Evolutionary conservation across 2,888 invertebrate genomes (phyloP).

Genomic region (Drosophila basisetae): DNA sequence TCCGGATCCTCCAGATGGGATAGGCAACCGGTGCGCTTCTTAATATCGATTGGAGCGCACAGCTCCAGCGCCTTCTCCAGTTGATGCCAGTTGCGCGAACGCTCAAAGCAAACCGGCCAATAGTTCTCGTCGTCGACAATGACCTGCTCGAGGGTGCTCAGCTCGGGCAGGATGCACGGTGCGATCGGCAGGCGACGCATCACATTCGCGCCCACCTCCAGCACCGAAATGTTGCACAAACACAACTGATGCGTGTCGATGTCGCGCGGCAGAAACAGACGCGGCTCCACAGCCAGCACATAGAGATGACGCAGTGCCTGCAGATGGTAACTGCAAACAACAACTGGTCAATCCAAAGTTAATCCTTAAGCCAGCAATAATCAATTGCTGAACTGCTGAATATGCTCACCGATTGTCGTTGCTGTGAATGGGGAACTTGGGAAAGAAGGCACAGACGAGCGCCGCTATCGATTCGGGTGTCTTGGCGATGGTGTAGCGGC

Average conservation of each 20-base stretch:
- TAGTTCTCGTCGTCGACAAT: slow-evolving; percentile 93
- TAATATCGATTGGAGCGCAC: slow-evolving; percentile 92
- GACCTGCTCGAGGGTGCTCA: slow-evolving; percentile 90
- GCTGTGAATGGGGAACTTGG: slow-evolving; percentile 98
- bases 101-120: slow-evolving; percentile 94
- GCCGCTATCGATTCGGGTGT: slow-evolving; percentile 95
- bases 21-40: slow-evolving; percentile 95
- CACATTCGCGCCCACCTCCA: slow-evolving; percentile 86
- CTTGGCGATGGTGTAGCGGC: slow-evolving; percentile 93
- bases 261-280: slow-evolving; percentile 94
- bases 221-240: slow-evolving; percentile 90
- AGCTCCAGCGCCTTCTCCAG: slow-evolving; percentile 90
- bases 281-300: slow-evolving; percentile 96
- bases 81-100: slow-evolving; percentile 93
- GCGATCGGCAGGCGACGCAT: slow-evolving; percentile 88
- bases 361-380: neutral
- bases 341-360: neutral
- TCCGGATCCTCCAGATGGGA: slow-evolving; percentile 94
- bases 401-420: slow-evolving; percentile 94
- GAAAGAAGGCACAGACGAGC: slow-evolving; percentile 96
- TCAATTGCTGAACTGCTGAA: neutral
- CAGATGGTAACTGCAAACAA: slow-evolving; percentile 92
- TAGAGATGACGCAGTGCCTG: slow-evolving; percentile 99
- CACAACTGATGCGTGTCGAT: slow-evolving; percentile 92
- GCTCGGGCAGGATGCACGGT: slow-evolving; percentile 94